Conservation (phyloP, 2,888 invertebrate genomes). For the Camponotus fellah region DNA sequence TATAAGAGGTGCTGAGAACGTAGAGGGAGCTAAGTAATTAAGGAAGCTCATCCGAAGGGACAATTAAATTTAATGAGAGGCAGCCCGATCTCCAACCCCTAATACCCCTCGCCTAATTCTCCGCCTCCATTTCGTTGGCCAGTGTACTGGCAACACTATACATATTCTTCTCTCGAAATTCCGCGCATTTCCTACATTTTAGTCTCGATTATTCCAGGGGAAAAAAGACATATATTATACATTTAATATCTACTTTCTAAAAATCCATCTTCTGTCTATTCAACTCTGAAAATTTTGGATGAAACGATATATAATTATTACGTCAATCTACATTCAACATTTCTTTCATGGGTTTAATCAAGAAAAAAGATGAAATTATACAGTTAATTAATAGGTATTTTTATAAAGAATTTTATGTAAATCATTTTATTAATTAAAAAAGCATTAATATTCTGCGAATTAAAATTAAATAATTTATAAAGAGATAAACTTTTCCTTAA, state of each 20-base stretch:
- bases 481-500: neutral
- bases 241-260: conserved; percentile 64
- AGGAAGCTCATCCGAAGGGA: conserved; percentile 85
- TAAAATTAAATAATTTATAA: conserved; percentile 16
- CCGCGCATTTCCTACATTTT: conserved; percentile 25
- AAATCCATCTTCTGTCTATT: conserved; percentile 60
- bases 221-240: conserved; percentile 45
- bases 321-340: neutral
- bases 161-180: conserved; percentile 32
- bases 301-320: neutral
- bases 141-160: conserved; percentile 36
- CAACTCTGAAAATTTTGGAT: neutral
- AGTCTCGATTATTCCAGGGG: conserved; percentile 58
- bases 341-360: neutral
- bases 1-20: conserved; percentile 51
- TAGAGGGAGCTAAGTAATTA: conserved; percentile 82
- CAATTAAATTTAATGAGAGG: conserved; percentile 85
- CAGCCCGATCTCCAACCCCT: conserved; percentile 76
- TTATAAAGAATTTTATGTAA: too few relatives aligned
- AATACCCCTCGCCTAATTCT: conserved; percentile 60
- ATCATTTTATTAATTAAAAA: neutral
- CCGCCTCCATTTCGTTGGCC: conserved; percentile 54
- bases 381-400: neutral
- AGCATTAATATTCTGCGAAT: neutral
- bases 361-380: neutral